Percentiles rank a stretch among this genome's conserved stretches.
These are phyloP conservation scores for Leptodactylus fuscus DNA, from an alignment of 2,113 vertebrate species.

Conservation along the genomic window DNA sequence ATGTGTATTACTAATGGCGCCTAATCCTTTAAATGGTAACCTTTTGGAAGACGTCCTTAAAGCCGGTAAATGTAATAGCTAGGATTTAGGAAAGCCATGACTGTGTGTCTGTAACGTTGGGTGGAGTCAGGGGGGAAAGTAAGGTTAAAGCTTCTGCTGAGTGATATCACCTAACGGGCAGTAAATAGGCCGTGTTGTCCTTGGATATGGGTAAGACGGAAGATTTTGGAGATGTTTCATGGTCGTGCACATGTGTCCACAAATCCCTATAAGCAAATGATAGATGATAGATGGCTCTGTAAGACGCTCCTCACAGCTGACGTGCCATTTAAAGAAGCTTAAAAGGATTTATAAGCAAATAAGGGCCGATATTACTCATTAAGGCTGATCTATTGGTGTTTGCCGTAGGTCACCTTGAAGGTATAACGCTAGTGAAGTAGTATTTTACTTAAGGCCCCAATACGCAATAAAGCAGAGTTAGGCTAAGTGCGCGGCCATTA, in stretches of 20 bases:
- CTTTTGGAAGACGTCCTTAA: constrained; percentile 31
- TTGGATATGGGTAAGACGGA: constrained; percentile 36
- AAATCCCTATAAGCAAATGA: not conserved
- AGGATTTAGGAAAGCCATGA: constrained; percentile 43
- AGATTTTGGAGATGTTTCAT: constrained; percentile 30
- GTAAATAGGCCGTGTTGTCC: constrained; percentile 28
- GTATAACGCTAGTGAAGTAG: too few species aligned
- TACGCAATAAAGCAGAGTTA: too few species aligned
- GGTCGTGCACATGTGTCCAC: constrained; percentile 21
- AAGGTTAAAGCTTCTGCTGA: not conserved
- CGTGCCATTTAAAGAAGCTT: constrained; percentile 34
- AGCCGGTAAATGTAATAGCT: constrained; percentile 33
- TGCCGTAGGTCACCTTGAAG: not conserved
- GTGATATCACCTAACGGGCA: constrained; percentile 38
- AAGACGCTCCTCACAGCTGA: not conserved
- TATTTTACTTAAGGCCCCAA: too few species aligned
- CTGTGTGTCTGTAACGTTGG: constrained; percentile 37
- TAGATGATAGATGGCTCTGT: constrained; percentile 20
- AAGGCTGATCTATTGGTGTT: not conserved
- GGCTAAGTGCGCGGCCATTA: too few species aligned
- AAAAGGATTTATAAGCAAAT: constrained; percentile 42
- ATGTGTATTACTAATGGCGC: constrained; percentile 24
- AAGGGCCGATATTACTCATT: not conserved
- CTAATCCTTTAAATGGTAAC: constrained; percentile 50
- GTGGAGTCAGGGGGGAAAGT: constrained; percentile 4